Conservation (phyloP, 2,113 vertebrate genomes). For the Varanus komodoensis region DNA sequence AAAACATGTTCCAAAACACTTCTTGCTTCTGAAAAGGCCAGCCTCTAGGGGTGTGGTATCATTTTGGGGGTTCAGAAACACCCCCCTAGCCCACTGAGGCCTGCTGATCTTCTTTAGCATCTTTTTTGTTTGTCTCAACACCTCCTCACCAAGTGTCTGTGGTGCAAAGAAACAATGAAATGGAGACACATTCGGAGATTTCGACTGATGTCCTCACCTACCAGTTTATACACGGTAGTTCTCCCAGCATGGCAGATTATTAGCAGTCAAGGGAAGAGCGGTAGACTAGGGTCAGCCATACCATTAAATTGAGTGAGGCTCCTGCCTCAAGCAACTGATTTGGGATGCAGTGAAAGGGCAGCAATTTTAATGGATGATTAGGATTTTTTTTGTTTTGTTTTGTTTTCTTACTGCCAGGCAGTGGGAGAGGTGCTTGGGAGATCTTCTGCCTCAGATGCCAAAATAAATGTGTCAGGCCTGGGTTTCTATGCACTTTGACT, state of each 20-base stretch:
- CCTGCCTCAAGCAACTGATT: neutral
- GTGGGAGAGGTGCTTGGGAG: neutral
- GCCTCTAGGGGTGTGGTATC: neutral
- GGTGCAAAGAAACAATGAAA: neutral
- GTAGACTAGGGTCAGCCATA: neutral
- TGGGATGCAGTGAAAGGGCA: neutral
- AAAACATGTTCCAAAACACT: slow-evolving; percentile 26
- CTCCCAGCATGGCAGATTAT: neutral
- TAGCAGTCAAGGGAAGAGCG: neutral
- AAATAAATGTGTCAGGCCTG: neutral
- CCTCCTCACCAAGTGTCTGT: neutral
- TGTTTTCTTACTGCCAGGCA: neutral
- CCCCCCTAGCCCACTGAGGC: neutral
- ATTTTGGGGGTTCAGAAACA: neutral
- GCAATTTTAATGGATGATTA: neutral
- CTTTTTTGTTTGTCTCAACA: neutral
- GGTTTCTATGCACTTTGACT: neutral
- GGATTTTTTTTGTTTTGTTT: no score
- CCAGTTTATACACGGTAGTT: neutral
- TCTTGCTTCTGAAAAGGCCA: neutral
- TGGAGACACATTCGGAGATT: neutral
- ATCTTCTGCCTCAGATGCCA: neutral
- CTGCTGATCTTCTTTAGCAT: neutral
- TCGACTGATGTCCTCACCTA: neutral
- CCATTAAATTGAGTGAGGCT: neutral